These are phyloP conservation scores for Donacobius atricapilla DNA, from an alignment of 2,113 vertebrate genomes.

Conservation along the genomic window DNA sequence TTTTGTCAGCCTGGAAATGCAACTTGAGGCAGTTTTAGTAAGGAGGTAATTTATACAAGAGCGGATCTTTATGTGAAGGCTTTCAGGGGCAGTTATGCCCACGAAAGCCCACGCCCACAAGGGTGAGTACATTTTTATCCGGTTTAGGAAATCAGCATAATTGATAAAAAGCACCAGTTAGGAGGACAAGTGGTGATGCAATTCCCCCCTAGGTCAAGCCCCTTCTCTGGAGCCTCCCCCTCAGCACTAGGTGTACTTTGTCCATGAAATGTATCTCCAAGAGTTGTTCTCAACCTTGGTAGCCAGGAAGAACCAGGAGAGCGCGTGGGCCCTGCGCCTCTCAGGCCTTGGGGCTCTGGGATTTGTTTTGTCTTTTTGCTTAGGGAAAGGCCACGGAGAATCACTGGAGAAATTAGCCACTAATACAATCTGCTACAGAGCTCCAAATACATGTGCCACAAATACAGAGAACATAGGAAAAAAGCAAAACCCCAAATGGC, in stretches of 20 bases:
- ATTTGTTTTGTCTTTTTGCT: background rate
- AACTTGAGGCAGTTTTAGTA: no score
- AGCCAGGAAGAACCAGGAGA: background rate
- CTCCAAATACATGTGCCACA: background rate
- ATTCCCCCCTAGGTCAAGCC: background rate
- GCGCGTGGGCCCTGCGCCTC: fast-evolving
- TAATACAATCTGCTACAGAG: background rate
- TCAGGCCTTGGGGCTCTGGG: background rate
- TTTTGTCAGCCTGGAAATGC: background rate
- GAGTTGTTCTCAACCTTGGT: background rate
- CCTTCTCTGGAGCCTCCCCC: background rate
- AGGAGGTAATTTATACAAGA: no score
- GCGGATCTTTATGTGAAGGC: background rate
- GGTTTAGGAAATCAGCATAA: background rate
- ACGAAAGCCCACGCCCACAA: background rate
- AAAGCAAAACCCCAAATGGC: background rate
- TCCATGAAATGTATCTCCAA: background rate
- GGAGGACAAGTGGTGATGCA: background rate
- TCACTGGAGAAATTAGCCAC: background rate
- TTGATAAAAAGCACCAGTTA: background rate
- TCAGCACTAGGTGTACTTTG: background rate
- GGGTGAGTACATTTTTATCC: background rate
- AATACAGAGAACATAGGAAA: background rate
- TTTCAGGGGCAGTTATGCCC: background rate
- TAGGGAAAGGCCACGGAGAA: background rate